Base-by-base conservation (phyloP, 2,113 vertebrate species). In the Gopherus flavomarginatus region DNA sequence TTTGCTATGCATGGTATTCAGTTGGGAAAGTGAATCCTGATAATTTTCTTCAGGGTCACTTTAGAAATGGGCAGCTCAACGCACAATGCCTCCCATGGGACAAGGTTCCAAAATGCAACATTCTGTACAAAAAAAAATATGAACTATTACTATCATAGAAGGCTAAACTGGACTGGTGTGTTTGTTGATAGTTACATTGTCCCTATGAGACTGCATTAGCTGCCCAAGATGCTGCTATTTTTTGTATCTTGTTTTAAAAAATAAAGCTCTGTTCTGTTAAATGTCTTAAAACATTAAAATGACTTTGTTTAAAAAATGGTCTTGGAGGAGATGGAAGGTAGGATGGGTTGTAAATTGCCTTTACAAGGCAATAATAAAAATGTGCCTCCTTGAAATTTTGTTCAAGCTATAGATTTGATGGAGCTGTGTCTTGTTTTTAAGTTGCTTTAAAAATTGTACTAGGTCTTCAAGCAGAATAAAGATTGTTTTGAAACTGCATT, bases 401-500 rank as follows among this genome's bases (percentile, higher is more conserved):
- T 98, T 98, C 94, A 97, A 98, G 97, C 97, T 98, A 92, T 97
- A 98, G 98, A 98, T 94, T 98, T 98, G 97, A 92, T 98, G 98
- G 97, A 98, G 97, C 98, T 98, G 92, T 98, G 98, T 99, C 98
- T 98, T 98, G 98, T 96, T 97, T 98, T 98, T 98, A 96, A 98
- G 97, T 99, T 98, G 98, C 98, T 98, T 98, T 98, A 95, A 98
- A 98, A 98, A 97, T 97, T 98, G 98, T 99, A 98, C 97, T 98
- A 98, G 98, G 97, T 98, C 98, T 98, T 98, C 97, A 98, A 98
- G 97, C 97, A 98, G 97, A 99, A 98, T 99, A 99, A 99, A 99
- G 96, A 75, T 98, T 98, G 98, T 99, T 98, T 98, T 98, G 97
- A 98, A 98, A 98, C 94, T 96, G 72, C 90, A 77, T 27, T 93